Evolutionary conservation across 2,888 invertebrate genomes (phyloP), one percentile per base, ranked within the genome.

Genomic region (Schrankia costaestrigalis): DNA sequence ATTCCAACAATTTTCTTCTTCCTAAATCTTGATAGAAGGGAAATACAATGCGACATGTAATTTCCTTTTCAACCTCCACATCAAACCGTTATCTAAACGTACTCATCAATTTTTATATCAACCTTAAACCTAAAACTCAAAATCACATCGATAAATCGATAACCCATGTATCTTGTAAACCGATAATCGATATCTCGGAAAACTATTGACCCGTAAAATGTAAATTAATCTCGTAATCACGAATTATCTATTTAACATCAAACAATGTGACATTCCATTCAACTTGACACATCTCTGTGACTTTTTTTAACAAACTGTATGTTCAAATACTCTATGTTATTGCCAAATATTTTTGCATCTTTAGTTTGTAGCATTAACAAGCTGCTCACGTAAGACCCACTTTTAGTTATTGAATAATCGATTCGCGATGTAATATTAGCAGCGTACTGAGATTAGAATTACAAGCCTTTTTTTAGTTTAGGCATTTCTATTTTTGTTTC

Each of bases 251-350:
- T 62, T 60, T 55, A 45, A 34, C 49, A 56, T 63, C 50, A 56
- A 55, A 75, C 61, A 73, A 63, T 56, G 50, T 69, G 43, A 64
- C 67, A 77, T 77, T 68, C 71, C 69, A 54, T 52, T 47, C 64
- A 58, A 68, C 66, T 76, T 77, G 71, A 70, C 78, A 78, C 62
- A 58, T 73, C 48, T 62, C 51, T 59, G 78, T 54, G 64, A 78
- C 36, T 65, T 56, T 75, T n/a, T 77, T 69, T 64, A 61, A 71
- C 73, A 75, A 78, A 80, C 75, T 62, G 47, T 59, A 37, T 47
- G 34, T 25, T 69, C 72, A 81, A 81, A 82, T 58, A 78, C 56
- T 60, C 60, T 49, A 38, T 63, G 56, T 56, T 61, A 62, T 68
- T 62, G 61, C 62, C 33, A 43, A 55, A 41, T 46, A 43, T 42